Evolutionary conservation across 2,113 vertebrate genomes (phyloP).

Genomic region (Accipiter virgatus): DNA sequence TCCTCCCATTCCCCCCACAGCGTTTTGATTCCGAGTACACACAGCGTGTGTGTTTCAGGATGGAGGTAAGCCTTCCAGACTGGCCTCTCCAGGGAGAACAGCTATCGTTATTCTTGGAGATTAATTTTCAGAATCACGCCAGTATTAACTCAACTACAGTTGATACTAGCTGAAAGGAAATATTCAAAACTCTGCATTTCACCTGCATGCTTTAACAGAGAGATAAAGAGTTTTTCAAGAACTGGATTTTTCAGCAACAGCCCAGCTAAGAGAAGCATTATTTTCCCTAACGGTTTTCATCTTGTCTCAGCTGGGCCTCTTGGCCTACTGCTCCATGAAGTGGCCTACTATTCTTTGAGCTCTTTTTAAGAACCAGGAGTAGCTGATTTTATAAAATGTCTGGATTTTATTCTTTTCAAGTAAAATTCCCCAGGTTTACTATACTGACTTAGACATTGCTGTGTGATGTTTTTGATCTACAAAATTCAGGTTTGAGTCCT

Average conservation of each 20-base stretch:
- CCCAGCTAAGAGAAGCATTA: background rate
- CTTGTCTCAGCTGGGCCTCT: background rate
- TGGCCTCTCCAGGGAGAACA: background rate
- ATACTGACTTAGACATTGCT: background rate
- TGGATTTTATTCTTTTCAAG: background rate
- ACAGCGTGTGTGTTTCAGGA: background rate
- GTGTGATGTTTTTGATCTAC: background rate
- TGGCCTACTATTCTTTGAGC: background rate
- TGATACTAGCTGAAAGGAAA: background rate
- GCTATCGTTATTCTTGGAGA: background rate
- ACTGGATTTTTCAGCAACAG: background rate
- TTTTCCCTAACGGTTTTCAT: background rate
- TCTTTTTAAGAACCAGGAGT: background rate
- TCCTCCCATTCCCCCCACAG: background rate
- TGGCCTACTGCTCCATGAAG: background rate
- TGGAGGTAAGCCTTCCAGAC: background rate
- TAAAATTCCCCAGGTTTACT: background rate
- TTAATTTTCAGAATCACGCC: background rate
- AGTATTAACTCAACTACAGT: background rate
- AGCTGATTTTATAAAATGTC: background rate
- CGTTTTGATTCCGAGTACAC: background rate
- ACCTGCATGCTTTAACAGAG: background rate
- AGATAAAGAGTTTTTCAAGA: background rate
- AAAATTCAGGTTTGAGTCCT: background rate
- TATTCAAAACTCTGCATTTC: background rate